Percentiles rank a stretch among this genome's conserved stretches.
phyloP scores from a whole-genome alignment of 2,797 vertebrate species.

The Tympanoctomys barrerae region DNA sequence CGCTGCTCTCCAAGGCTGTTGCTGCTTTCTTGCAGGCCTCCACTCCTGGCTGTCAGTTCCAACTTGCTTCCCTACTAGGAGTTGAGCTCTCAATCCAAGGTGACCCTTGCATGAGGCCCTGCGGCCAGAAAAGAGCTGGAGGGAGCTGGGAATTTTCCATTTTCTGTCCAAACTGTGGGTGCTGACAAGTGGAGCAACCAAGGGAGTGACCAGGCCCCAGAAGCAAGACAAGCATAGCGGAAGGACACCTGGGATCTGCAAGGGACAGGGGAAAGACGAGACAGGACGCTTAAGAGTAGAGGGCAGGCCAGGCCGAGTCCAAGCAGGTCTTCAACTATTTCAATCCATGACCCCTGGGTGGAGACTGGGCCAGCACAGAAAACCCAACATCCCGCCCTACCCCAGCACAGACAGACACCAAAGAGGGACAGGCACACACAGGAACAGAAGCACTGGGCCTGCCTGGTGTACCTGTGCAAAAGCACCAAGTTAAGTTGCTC shows the following conservation, averaged over 20 bases:
- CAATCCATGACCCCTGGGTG: conserved; percentile 2
- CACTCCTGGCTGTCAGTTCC: conserved; percentile 15
- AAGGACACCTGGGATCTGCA: neutral
- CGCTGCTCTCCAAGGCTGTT: neutral
- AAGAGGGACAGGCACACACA: neutral
- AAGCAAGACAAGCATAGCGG: neutral
- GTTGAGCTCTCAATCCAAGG: conserved; percentile 73
- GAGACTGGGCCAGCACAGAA: neutral
- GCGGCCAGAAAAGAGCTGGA: conserved; percentile 53
- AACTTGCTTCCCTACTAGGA: conserved; percentile 26
- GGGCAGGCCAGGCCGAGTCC: neutral
- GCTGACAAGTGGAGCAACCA: conserved; percentile 63
- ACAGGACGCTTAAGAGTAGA: neutral
- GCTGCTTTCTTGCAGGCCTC: neutral
- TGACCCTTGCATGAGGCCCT: conserved; percentile 71
- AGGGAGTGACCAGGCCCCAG: conserved; percentile 14
- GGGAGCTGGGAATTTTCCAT: conserved; percentile 81
- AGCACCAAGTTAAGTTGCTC: conserved; percentile 63
- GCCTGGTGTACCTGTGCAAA: conserved; percentile 14
- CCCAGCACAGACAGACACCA: neutral
- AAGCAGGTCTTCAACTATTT: conserved; percentile 42
- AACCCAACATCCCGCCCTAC: neutral
- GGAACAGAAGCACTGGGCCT: neutral
- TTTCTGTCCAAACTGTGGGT: conserved; percentile 65
- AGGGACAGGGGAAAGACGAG: neutral